Base-by-base conservation (phyloP, 2,888 invertebrate genomes). In the Catocala nupta region DNA sequence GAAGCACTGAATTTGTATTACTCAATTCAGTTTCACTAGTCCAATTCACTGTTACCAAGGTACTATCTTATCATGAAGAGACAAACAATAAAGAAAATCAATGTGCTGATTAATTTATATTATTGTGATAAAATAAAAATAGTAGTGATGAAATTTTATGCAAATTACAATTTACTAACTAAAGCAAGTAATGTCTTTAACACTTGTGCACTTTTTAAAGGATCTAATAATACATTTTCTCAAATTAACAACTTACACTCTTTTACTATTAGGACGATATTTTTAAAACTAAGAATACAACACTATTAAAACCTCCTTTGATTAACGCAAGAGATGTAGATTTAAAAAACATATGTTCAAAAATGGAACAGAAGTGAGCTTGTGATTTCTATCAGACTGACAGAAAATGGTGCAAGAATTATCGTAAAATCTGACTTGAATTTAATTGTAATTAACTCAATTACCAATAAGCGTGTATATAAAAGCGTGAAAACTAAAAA, bases 331-430 rank as follows among this genome's bases (percentile, higher is more conserved):
- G 16, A 10, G 25, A 25, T 25, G 25, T 7, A 11, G n/a, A 55
- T 36, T 39, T 48, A 42, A 53, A 61, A 68, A 59, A 67, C n/a
- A 59, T 52, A 59, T 49, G 57, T 69, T 74, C 54, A 42, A 76
- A 73, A 44, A 66, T 53, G 77, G 77, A 82, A 76, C 70, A 68
- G 57, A 59, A 10, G 7, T 59, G 59, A 13, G 65, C 67, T 60
- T 59, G 61, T 84, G 82, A 81, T 73, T 79, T 78, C 79, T 77
- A 68, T 57, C 72, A 78, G 47, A 55, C 45, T 80, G 81, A 75
- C 77, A 80, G 66, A 70, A 69, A 68, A 53, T 44, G 36, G 55
- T 68, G 45, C 50, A 71, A 60, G 59, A 54, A 62, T 55, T 57
- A 59, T 16, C 43, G 16, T 53, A 58, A 49, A 63, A 51, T 55